A percentile compares a stretch with the other conserved stretches of the same genome.
phyloP scores from a whole-genome alignment of 1,140 invertebrate species.

The Listronotus oregonensis region DNA sequence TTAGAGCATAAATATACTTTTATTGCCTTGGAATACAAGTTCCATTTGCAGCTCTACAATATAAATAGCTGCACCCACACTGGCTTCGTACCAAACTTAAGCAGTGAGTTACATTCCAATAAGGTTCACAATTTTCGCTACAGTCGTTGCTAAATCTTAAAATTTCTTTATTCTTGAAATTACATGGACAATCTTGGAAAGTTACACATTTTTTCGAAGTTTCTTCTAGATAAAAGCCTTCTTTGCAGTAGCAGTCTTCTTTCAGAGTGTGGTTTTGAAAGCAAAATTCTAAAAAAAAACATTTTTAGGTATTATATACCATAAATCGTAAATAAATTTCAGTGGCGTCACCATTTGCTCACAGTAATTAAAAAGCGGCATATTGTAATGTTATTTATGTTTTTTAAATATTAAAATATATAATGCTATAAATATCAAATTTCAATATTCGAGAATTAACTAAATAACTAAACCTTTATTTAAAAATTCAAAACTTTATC shows the following conservation, averaged over 20 bases:
- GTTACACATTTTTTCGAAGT: constrained; percentile 1
- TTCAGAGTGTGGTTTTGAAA: not conserved
- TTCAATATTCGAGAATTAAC: no score
- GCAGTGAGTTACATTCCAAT: not conserved
- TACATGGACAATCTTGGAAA: constrained; percentile 14
- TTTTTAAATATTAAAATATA: no score
- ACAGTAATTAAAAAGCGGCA: no score
- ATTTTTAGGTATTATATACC: no score
- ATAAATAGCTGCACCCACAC: constrained; percentile 10
- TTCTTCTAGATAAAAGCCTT: constrained; percentile 4
- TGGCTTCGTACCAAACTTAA: not conserved
- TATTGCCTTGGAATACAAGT: constrained; percentile 3
- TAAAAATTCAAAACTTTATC: no score
- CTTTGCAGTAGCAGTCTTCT: constrained; percentile 19
- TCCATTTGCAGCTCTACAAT: constrained; percentile 2
- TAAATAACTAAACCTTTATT: no score
- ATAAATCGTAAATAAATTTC: no score
- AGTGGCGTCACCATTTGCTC: no score
- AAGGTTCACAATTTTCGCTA: constrained; percentile 3
- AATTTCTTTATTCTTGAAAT: not conserved
- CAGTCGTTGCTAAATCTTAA: constrained; percentile 15
- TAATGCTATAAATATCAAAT: no score
- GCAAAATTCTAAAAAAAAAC: constrained; percentile 7
- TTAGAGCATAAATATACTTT: no score
- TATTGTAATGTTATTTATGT: no score